Base-by-base conservation (phyloP, 1,140 invertebrate genomes). In the Aphis craccivora region DNA sequence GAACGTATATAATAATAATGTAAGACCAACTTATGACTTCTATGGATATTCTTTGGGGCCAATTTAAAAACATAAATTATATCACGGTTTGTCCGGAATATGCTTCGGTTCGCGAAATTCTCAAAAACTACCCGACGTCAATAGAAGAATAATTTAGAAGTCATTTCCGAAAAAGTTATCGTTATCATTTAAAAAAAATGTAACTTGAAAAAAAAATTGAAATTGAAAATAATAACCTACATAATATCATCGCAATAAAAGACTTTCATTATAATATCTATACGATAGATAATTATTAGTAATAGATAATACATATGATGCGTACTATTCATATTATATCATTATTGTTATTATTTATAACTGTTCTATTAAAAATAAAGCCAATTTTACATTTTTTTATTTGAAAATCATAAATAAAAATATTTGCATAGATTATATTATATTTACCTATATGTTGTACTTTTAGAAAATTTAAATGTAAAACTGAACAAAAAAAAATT, bases 21-120 rank as follows among this genome's bases (percentile, higher is more conserved):
- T 76, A 76, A 76, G 60, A 76, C n/a, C 60, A 18, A 76, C 60
- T 76, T 76, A 76, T 76, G 60, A 76, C 60, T 76, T 76, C 60
- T n/a, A 76, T 18, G 60, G 60, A 76, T n/a, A 76, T n/a, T 76
- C n/a, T 76, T 18, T 76, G 11, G 30, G 60, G 14, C 60, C 60
- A n/a, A 76, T 76, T 76, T 76, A 76, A 76, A 7, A 30, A 76
- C 30, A 76, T 76, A 76, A 76, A 35, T 76, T 76, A 76, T 76
- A 76, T n/a, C 60, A 76, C 30, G 60, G 30, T 76, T 76, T 76
- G 60, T 76, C n/a, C n/a, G 60, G 4, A 76, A 35, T 76, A 76
- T 76, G 60, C 60, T 76, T 76, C 5, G 60, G n/a, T 76, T 76
- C 60, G 60, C 60, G 14, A 76, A 76, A 76, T 76, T 76, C 5